These are phyloP conservation scores for Contarinia nasturtii DNA, from an alignment of 1,140 invertebrate species.

Conservation along the genomic window DNA sequence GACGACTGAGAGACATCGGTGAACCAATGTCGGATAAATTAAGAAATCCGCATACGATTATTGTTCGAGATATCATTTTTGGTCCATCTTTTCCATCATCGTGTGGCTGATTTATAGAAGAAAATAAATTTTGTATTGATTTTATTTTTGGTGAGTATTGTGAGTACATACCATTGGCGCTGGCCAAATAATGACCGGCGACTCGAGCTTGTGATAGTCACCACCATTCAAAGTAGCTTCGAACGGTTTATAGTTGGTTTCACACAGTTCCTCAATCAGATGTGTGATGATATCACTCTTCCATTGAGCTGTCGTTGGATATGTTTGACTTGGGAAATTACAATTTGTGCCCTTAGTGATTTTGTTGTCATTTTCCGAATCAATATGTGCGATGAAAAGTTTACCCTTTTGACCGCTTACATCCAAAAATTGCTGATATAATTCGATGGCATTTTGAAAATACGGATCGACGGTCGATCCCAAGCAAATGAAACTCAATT, in stretches of 20 bases:
- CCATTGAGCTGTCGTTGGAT: no score
- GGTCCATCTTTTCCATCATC: conserved; percentile 31
- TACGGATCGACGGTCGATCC: conserved; percentile 28
- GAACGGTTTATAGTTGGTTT: conserved; percentile 60
- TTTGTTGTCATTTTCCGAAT: conserved; percentile 35
- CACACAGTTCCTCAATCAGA: conserved; percentile 51
- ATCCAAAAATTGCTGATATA: conserved; percentile 19
- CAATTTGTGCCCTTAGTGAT: conserved; percentile 22
- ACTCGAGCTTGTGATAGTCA: conserved; percentile 40
- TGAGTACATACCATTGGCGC: conserved; percentile 37
- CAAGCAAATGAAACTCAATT: conserved; percentile 53
- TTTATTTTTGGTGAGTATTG: background rate
- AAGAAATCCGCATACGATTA: conserved; percentile 68
- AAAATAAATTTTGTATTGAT: background rate
- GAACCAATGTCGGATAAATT: conserved; percentile 73
- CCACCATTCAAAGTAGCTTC: conserved; percentile 59
- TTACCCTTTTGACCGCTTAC: conserved; percentile 14
- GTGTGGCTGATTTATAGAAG: conserved; percentile 28
- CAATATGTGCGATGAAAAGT: conserved; percentile 25
- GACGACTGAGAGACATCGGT: conserved; percentile 78
- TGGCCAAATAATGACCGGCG: conserved; percentile 49
- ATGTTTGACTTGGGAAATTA: conserved; percentile 10
- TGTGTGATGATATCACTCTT: conserved; percentile 25
- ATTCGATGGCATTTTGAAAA: conserved; percentile 19
- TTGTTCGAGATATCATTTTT: conserved; percentile 38